phyloP scores from a whole-genome alignment of 2,888 invertebrate species.

The Acrocera orbiculus region DNA sequence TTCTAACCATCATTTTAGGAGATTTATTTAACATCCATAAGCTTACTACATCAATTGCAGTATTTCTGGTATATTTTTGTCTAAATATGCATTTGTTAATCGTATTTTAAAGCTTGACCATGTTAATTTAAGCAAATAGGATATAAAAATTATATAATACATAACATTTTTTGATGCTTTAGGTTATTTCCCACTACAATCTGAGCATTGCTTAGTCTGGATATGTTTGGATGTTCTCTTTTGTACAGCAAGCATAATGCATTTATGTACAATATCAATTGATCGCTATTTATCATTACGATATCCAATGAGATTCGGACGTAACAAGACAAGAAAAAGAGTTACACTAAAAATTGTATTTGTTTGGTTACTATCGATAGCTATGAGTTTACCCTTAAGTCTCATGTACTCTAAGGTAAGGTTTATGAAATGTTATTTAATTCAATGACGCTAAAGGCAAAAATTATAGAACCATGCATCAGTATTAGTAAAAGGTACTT shows the following conservation, averaged over 20 bases:
- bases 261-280: conserved; percentile 89
- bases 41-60: no score
- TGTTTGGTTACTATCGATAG: conserved; percentile 84
- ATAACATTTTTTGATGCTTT: no score
- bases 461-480: conserved; percentile 56
- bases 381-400: conserved; percentile 79
- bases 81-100: no score
- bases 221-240: conserved; percentile 89
- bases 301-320: conserved; percentile 83
- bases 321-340: conserved; percentile 70
- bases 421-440: no score
- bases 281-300: conserved; percentile 83
- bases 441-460: no score
- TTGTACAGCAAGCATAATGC: conserved; percentile 94
- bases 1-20: no score
- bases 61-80: no score
- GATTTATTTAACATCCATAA: no score
- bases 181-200: conserved; percentile 69
- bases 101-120: no score
- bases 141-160: no score
- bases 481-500: conserved; percentile 63
- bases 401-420: conserved; percentile 74
- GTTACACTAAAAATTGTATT: conserved; percentile 80
- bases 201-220: conserved; percentile 82
- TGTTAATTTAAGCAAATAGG: no score